Percentiles rank a stretch among this genome's conserved stretches.
phyloP scores from a whole-genome alignment of 2,113 vertebrate species.

The Corynorhinus townsendii region DNA sequence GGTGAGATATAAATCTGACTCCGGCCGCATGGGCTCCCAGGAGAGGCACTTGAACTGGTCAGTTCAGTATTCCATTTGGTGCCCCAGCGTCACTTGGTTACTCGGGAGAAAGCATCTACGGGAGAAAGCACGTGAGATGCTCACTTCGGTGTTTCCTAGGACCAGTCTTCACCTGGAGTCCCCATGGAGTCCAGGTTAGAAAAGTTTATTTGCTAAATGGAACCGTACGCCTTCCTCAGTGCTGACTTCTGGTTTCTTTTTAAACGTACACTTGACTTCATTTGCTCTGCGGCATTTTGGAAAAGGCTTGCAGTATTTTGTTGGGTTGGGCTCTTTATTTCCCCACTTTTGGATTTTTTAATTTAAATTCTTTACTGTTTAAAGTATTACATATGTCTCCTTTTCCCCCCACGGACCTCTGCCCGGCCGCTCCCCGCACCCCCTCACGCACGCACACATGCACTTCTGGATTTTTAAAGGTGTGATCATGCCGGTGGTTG shows the following conservation, averaged over 20 bases:
- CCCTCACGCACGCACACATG: accelerated
- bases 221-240: not conserved
- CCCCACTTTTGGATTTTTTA: not conserved
- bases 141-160: not conserved
- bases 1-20: not conserved
- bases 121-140: not conserved
- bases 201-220: not conserved
- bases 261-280: not conserved
- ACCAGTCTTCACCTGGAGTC: not conserved
- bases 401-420: no score
- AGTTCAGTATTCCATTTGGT: not conserved
- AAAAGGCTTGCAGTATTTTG: not conserved
- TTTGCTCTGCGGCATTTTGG: slow-evolving; percentile 32
- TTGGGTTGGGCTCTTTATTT: not conserved
- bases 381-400: no score
- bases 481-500: not conserved
- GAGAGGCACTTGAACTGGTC: not conserved
- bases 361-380: no score
- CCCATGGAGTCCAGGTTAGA: not conserved
- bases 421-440: no score
- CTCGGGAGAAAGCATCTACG: not conserved
- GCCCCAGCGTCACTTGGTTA: not conserved
- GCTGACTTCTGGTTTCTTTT: not conserved
- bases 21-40: not conserved
- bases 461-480: not conserved